phyloP scores from a whole-genome alignment of 2,113 vertebrate genomes.

The Capreolus pygargus region DNA sequence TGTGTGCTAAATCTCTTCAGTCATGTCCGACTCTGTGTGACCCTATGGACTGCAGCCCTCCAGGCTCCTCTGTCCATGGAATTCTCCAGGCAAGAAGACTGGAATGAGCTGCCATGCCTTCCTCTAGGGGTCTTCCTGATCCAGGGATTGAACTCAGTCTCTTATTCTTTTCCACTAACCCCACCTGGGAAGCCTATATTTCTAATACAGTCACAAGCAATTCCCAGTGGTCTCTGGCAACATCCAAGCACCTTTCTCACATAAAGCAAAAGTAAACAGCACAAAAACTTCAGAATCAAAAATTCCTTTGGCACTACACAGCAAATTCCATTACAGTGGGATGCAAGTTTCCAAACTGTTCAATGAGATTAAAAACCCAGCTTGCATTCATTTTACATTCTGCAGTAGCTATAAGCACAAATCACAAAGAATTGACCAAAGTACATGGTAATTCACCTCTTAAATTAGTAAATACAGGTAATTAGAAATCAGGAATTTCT shows the following conservation, averaged over 20 bases:
- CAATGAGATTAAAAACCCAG: slow-evolving; percentile 31
- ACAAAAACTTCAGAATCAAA: slow-evolving; percentile 48
- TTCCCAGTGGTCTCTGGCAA: slow-evolving; percentile 38
- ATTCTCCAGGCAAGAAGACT: background rate
- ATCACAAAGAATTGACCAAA: background rate
- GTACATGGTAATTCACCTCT: background rate
- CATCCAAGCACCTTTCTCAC: slow-evolving; percentile 45
- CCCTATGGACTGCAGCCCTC: background rate
- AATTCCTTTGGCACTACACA: background rate
- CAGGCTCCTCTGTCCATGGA: background rate
- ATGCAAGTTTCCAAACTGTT: slow-evolving; percentile 30
- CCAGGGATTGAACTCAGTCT: background rate
- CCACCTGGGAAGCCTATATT: background rate
- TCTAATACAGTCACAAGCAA: background rate
- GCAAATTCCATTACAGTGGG: slow-evolving; percentile 47
- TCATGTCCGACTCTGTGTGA: background rate
- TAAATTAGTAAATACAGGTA: background rate
- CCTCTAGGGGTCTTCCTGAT: background rate
- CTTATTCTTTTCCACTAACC: background rate
- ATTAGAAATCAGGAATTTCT: slow-evolving; percentile 48
- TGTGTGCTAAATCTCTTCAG: background rate
- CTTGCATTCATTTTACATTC: background rate
- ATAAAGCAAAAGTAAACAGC: slow-evolving; percentile 53
- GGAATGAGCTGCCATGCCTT: background rate
- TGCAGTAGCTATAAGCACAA: background rate